phyloP scores from a whole-genome alignment of 2,888 invertebrate genomes.

The Nineta flava region DNA sequence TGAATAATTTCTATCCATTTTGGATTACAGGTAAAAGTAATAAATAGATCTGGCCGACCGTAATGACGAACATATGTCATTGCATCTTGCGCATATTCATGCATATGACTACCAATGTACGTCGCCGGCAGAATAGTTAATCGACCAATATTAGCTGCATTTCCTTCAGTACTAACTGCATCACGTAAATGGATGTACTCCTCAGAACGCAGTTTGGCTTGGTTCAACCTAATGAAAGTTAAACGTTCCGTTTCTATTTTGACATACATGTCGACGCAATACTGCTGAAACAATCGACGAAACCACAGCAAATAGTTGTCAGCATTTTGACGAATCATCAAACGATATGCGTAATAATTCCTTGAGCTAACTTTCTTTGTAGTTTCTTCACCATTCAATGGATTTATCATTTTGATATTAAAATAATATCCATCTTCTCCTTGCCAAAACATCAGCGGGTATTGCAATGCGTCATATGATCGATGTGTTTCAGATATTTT shows the following conservation, averaged over 20 bases:
- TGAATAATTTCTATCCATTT: slow-evolving; percentile 16
- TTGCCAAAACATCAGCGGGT: slow-evolving; percentile 17
- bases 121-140: slow-evolving; percentile 18
- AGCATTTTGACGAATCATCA: slow-evolving; percentile 17
- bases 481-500: slow-evolving; percentile 12
- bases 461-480: slow-evolving; percentile 17
- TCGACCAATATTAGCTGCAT: slow-evolving; percentile 17
- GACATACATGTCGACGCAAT: slow-evolving; percentile 23
- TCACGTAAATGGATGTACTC: too few relatives aligned
- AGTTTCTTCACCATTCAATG: neutral
- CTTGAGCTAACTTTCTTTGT: too few relatives aligned
- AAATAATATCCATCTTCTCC: slow-evolving; percentile 14
- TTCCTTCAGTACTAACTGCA: slow-evolving; percentile 12
- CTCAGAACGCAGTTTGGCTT: too few relatives aligned
- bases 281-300: slow-evolving; percentile 21
- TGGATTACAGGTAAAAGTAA: too few relatives aligned
- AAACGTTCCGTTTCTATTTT: slow-evolving; percentile 24
- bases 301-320: slow-evolving; percentile 17
- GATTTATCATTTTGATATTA: slow-evolving; percentile 9
- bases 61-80: slow-evolving; percentile 20
- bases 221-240: slow-evolving; percentile 18
- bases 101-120: slow-evolving; percentile 16
- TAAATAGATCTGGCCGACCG: too few relatives aligned
- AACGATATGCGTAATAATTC: too few relatives aligned
- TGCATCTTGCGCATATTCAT: slow-evolving; percentile 17